These are phyloP conservation scores for Neoscelio sp. DNA, from an alignment of 2,888 invertebrate genomes.

Conservation along the genomic window DNA sequence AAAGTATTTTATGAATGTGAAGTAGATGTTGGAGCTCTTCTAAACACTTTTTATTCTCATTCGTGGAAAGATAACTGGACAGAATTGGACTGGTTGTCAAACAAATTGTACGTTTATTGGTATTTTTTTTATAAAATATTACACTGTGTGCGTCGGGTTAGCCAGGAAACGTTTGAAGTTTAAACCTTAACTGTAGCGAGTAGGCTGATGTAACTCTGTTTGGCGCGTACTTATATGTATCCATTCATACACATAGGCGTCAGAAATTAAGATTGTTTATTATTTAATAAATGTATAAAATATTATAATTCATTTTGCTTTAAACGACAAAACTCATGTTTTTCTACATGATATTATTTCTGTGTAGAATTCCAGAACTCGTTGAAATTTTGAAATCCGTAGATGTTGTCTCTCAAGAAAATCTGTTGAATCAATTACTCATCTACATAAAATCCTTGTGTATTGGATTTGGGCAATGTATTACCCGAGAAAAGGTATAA, in stretches of 20 bases:
- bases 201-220: no score
- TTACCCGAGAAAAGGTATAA: constrained; percentile 84
- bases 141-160: no score
- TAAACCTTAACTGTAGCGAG: no score
- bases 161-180: no score
- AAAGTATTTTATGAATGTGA: constrained; percentile 86
- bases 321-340: constrained; percentile 41
- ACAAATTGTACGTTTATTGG: constrained; percentile 85
- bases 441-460: constrained; percentile 85
- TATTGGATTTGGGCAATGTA: constrained; percentile 87
- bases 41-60: constrained; percentile 84
- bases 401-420: constrained; percentile 84
- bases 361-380: constrained; percentile 85
- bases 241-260: no score
- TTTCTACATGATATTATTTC: constrained; percentile 69
- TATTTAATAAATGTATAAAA: neutral
- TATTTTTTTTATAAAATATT: no score
- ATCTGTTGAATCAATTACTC: constrained; percentile 84
- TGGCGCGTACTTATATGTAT: no score
- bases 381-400: constrained; percentile 85
- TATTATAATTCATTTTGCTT: constrained; percentile 11
- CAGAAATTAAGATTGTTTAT: no score
- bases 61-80: constrained; percentile 86
- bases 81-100: constrained; percentile 88
- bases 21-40: constrained; percentile 85